phyloP scores from a whole-genome alignment of 1,140 invertebrate species.

The Meteorus sp. region DNA sequence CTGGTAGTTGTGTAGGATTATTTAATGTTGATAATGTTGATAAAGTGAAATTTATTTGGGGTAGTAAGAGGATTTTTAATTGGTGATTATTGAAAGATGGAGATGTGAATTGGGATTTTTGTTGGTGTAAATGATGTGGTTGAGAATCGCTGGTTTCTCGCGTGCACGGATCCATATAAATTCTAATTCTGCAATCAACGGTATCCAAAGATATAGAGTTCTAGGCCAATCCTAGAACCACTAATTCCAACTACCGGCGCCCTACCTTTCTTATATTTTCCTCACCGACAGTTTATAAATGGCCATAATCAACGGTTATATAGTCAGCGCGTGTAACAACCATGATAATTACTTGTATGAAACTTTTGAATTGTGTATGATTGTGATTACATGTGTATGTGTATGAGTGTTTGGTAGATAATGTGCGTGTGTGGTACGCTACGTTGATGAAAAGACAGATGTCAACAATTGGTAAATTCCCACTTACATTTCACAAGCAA shows the following conservation, averaged over 20 bases:
- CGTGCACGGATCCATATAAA: slow-evolving; percentile 57
- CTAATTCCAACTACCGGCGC: slow-evolving; percentile 52
- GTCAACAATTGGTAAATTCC: too few relatives aligned
- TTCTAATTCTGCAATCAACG: slow-evolving; percentile 58
- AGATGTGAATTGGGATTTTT: too few relatives aligned
- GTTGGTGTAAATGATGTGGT: too few relatives aligned
- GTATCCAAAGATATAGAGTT: slow-evolving; percentile 51
- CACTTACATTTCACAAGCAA: too few relatives aligned
- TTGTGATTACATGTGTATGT: slow-evolving; percentile 25
- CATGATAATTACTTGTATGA: slow-evolving; percentile 54
- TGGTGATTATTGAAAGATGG: too few relatives aligned
- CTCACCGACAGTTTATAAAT: slow-evolving; percentile 54
- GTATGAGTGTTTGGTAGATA: too few relatives aligned
- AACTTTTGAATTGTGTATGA: slow-evolving; percentile 43
- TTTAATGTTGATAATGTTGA: too few relatives aligned
- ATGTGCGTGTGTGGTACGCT: too few relatives aligned
- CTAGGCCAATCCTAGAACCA: slow-evolving; percentile 54
- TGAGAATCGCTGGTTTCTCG: slow-evolving; percentile 48
- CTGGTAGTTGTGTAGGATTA: too few relatives aligned
- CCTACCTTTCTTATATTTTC: slow-evolving; percentile 56
- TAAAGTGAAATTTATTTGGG: too few relatives aligned
- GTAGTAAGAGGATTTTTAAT: too few relatives aligned
- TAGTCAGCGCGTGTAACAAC: slow-evolving; percentile 36
- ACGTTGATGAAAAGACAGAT: too few relatives aligned
- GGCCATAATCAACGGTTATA: slow-evolving; percentile 56